A percentile compares a stretch with the other conserved stretches of the same genome.
These are phyloP conservation scores for Eupithecia vulgata DNA, from an alignment of 2,888 invertebrate genomes.

Conservation along the genomic window DNA sequence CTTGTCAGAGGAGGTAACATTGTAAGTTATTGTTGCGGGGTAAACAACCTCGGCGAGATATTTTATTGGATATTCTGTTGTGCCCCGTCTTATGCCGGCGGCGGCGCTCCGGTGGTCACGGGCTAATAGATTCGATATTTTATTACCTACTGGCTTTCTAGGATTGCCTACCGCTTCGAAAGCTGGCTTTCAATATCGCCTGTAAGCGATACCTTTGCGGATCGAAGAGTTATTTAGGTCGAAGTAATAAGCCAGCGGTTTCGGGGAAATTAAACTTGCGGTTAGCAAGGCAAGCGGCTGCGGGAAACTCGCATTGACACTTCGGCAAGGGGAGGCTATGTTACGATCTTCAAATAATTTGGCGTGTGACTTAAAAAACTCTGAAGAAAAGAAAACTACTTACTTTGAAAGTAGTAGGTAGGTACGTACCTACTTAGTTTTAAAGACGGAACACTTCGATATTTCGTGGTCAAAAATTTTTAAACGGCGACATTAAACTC, in stretches of 20 bases:
- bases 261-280: conserved; percentile 16
- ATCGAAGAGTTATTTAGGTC: conserved; percentile 10
- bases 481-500: no score
- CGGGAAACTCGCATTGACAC: not conserved
- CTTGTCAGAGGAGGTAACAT: conserved; percentile 1
- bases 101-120: conserved; percentile 56
- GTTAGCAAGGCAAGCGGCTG: not conserved
- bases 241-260: conserved; percentile 14
- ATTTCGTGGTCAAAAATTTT: no score
- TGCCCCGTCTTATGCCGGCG: conserved; percentile 15
- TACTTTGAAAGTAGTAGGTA: no score
- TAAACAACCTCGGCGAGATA: conserved; percentile 20
- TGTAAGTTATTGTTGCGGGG: not conserved
- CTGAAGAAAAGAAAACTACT: no score
- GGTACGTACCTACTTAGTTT: no score
- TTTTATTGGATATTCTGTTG: conserved; percentile 20
- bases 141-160: conserved; percentile 69
- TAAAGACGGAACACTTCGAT: no score
- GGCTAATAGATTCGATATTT: conserved; percentile 60
- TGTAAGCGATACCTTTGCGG: conserved; percentile 51
- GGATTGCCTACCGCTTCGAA: conserved; percentile 61
- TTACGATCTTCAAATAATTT: not conserved
- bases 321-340: not conserved
- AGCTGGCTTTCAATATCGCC: conserved; percentile 46
- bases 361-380: no score